phyloP scores from a whole-genome alignment of 2,888 invertebrate species.

The Limnephilus auricula region DNA sequence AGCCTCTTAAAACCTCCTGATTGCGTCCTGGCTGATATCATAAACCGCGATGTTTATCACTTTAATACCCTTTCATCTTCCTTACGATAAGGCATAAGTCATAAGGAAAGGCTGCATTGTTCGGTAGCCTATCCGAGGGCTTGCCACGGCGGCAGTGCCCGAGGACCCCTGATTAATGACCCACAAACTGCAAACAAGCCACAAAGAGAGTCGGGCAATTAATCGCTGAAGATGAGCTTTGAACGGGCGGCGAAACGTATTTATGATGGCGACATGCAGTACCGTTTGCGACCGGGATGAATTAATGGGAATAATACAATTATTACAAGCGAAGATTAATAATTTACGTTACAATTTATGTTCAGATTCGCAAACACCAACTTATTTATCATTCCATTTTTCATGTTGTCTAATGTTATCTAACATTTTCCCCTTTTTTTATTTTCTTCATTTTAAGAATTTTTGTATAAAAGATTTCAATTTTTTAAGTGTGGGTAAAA shows the following conservation, averaged over 20 bases:
- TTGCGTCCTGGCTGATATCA: not conserved
- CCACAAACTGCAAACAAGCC: slow-evolving; percentile 24
- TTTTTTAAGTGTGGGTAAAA: no score
- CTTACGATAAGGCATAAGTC: slow-evolving; percentile 5
- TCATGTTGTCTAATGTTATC: not conserved
- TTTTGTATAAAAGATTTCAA: no score
- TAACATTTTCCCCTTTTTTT: no score
- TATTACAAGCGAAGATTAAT: not conserved
- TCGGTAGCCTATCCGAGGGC: slow-evolving; percentile 13
- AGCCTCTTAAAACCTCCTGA: not conserved
- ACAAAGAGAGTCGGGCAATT: not conserved
- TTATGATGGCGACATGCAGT: not conserved
- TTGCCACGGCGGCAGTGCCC: not conserved
- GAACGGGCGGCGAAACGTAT: slow-evolving; percentile 19
- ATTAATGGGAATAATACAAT: not conserved
- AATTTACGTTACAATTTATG: not conserved
- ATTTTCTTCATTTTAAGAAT: no score
- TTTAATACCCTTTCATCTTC: not conserved
- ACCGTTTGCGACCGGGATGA: not conserved
- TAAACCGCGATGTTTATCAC: not conserved
- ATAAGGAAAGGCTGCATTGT: not conserved
- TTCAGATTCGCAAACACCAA: not conserved
- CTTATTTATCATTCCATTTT: not conserved
- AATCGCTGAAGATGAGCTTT: slow-evolving; percentile 19
- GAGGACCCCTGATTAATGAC: slow-evolving; percentile 27